A percentile compares a stretch with the other conserved stretches of the same genome.
Evolutionary conservation across 1,140 invertebrate genomes (phyloP).

Genomic region (Anastrepha obliqua): DNA sequence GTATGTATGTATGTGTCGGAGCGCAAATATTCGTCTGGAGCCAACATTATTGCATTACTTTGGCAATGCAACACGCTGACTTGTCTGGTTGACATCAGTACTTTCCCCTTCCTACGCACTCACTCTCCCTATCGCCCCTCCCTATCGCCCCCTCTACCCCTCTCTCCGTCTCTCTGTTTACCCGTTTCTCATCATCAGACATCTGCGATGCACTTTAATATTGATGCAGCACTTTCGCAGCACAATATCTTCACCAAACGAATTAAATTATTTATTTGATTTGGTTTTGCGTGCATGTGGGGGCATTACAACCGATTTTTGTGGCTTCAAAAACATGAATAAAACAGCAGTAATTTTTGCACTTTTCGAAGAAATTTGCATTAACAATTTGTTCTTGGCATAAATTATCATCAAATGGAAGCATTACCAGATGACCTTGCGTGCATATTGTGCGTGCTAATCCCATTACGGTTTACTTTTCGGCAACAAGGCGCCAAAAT

Average conservation of each 20-base stretch:
- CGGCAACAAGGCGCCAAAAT: background rate
- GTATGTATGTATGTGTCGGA: background rate
- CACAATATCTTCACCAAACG: background rate
- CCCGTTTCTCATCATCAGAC: too few relatives aligned
- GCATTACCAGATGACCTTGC: background rate
- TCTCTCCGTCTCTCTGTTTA: too few relatives aligned
- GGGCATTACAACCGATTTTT: background rate
- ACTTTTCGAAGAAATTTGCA: background rate
- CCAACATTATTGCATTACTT: conserved; percentile 29
- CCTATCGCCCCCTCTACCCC: too few relatives aligned
- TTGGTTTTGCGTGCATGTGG: background rate
- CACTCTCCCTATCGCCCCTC: too few relatives aligned
- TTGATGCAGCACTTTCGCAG: background rate
- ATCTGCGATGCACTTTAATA: background rate
- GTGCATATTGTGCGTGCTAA: background rate
- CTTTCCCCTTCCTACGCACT: too few relatives aligned
- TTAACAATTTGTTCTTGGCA: background rate
- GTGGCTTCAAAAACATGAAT: too few relatives aligned
- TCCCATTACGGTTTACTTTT: background rate
- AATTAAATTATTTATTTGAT: conserved; percentile 31
- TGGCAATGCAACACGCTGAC: background rate
- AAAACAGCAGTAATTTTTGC: background rate
- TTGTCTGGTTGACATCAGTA: background rate
- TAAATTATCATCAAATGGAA: background rate
- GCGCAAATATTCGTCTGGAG: background rate